phyloP scores from a whole-genome alignment of 2,888 invertebrate species.

The Andrena bicolor region DNA sequence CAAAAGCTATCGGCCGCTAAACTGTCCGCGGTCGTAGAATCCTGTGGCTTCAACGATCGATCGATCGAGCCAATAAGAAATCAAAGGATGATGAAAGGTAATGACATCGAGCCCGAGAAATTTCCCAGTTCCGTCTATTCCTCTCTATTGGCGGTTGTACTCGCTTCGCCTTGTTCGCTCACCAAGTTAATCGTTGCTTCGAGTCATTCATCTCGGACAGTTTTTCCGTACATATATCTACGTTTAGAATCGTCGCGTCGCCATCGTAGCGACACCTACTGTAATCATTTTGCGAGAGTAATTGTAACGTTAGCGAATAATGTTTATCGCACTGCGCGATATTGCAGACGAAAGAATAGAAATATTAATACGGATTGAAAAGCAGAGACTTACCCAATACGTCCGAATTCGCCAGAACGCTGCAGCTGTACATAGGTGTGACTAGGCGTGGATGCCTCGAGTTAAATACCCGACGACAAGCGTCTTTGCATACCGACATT shows the following conservation, averaged over 20 bases:
- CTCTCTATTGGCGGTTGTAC: too few species aligned
- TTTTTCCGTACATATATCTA: too few species aligned
- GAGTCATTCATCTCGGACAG: too few species aligned
- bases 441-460: conserved; percentile 95
- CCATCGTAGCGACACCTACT: too few species aligned
- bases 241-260: too few species aligned
- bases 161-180: too few species aligned
- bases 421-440: conserved; percentile 96
- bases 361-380: background rate
- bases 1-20: conserved; percentile 3
- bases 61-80: background rate
- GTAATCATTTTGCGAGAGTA: too few species aligned
- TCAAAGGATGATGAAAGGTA: background rate
- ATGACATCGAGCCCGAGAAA: background rate
- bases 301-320: background rate
- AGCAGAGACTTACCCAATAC: conserved; percentile 88
- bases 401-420: conserved; percentile 94
- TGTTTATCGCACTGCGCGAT: background rate
- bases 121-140: too few species aligned
- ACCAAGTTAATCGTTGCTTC: too few species aligned
- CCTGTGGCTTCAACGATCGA: background rate
- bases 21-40: background rate
- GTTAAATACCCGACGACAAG: conserved; percentile 95
- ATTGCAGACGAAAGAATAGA: background rate
- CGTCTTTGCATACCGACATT: conserved; percentile 95